Percentiles rank a stretch among this genome's conserved stretches.
Evolutionary conservation across 2,888 invertebrate genomes (phyloP).

Genomic region (Volucella zonaria): DNA sequence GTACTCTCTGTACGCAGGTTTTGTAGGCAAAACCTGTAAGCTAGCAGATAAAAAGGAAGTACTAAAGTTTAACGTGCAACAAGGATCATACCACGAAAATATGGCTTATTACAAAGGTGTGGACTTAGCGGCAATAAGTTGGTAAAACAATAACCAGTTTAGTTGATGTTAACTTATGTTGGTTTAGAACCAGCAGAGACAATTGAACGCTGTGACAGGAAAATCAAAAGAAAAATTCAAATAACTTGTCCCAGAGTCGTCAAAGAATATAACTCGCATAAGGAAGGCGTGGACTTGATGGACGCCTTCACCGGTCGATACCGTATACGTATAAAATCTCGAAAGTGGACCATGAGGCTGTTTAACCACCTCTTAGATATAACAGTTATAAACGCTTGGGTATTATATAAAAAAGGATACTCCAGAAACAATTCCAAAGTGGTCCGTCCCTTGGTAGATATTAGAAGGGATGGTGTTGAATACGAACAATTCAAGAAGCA

Average conservation of each 20-base stretch:
- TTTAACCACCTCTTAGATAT: not conserved
- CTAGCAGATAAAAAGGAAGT: no score
- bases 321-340: slow-evolving; percentile 2
- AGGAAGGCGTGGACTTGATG: not conserved
- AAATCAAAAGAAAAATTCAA: not conserved
- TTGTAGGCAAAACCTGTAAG: not conserved
- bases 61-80: not conserved
- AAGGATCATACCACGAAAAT: not conserved
- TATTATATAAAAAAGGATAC: not conserved
- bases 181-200: not conserved
- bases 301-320: not conserved
- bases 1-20: no score
- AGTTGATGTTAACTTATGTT: not conserved
- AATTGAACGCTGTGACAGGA: not conserved
- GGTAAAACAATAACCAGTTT: no score
- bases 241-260: no score
- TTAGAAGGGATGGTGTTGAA: not conserved
- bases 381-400: not conserved
- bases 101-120: not conserved
- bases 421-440: not conserved
- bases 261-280: no score
- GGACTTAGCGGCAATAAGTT: no score
- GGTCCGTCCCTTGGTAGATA: not conserved
- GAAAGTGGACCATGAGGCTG: not conserved
- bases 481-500: not conserved